These are phyloP conservation scores for Babylonia areolata DNA, from an alignment of 1,140 invertebrate species.

Conservation along the genomic window DNA sequence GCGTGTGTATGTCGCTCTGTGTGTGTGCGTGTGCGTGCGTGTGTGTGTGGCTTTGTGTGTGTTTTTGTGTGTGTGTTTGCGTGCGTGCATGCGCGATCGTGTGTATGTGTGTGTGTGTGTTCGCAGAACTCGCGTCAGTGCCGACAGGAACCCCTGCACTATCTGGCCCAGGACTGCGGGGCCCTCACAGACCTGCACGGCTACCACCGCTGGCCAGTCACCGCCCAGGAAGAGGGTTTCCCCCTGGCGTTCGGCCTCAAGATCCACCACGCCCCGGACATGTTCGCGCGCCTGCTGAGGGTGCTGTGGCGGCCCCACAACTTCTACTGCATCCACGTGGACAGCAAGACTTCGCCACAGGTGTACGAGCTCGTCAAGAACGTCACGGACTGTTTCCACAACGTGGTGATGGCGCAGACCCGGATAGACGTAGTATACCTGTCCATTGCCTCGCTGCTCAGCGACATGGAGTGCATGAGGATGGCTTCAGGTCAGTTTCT, in stretches of 20 bases:
- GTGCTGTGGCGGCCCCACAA: constrained; percentile 73
- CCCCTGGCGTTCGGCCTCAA: constrained; percentile 68
- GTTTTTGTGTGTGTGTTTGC: too few species aligned
- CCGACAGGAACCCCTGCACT: constrained; percentile 20
- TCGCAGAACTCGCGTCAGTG: neutral
- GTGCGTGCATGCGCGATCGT: too few species aligned
- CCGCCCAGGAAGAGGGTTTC: constrained; percentile 58
- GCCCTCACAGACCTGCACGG: constrained; percentile 41
- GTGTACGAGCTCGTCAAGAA: constrained; percentile 54
- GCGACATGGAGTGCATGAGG: constrained; percentile 56
- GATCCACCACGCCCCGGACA: constrained; percentile 60
- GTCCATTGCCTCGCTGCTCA: constrained; percentile 48
- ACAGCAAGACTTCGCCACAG: constrained; percentile 51
- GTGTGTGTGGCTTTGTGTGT: too few species aligned
- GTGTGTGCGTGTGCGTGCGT: too few species aligned
- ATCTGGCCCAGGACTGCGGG: constrained; percentile 50
- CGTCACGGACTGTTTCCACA: constrained; percentile 59
- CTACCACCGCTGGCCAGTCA: constrained; percentile 46
- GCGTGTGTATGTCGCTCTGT: too few species aligned
- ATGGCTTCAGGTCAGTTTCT: too few species aligned
- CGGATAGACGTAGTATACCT: constrained; percentile 54
- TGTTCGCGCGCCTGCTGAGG: constrained; percentile 69
- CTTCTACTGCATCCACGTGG: constrained; percentile 74
- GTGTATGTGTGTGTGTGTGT: too few species aligned
- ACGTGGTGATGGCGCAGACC: constrained; percentile 56